phyloP scores from a whole-genome alignment of 2,113 vertebrate species.

The Elgaria multicarinata region DNA sequence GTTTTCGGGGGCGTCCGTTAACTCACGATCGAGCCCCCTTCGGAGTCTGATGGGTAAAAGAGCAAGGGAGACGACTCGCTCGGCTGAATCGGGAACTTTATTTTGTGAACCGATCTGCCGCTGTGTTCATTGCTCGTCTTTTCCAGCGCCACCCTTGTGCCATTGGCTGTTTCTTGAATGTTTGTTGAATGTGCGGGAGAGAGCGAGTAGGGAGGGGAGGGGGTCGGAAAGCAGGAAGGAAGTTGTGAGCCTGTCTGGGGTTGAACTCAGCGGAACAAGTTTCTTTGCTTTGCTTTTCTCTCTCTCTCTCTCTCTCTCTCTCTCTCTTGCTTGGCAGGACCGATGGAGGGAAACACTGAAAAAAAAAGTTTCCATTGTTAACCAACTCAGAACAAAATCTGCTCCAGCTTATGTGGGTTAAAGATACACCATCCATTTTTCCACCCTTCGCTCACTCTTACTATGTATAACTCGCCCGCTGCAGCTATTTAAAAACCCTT shows the following conservation, averaged over 20 bases:
- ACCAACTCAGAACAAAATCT: constrained; percentile 56
- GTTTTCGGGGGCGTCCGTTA: not conserved
- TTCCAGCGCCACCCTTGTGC: not conserved
- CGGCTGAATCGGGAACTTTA: not conserved
- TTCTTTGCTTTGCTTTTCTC: constrained; percentile 72
- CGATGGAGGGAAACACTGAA: constrained; percentile 74
- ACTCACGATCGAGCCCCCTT: not conserved
- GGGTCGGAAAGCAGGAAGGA: constrained; percentile 82
- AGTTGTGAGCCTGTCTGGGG: constrained; percentile 82
- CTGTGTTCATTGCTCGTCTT: not conserved
- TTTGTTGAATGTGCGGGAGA: constrained; percentile 59
- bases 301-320: constrained; percentile 20
- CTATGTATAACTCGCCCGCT: constrained; percentile 36
- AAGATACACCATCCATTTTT: constrained; percentile 75
- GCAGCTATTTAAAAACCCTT: constrained; percentile 43
- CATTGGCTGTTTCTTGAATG: constrained; percentile 42
- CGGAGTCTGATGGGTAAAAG: not conserved
- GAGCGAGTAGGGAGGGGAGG: constrained; percentile 63
- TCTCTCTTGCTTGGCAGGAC: constrained; percentile 66
- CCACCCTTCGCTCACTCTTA: constrained; percentile 50
- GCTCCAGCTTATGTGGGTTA: constrained; percentile 73
- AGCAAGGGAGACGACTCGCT: not conserved
- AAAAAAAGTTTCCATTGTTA: constrained; percentile 83
- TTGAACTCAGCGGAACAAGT: constrained; percentile 84
- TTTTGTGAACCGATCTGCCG: not conserved